Evolutionary conservation across 2,888 invertebrate genomes (phyloP).

Genomic region (Holacanthella duospinosa): DNA sequence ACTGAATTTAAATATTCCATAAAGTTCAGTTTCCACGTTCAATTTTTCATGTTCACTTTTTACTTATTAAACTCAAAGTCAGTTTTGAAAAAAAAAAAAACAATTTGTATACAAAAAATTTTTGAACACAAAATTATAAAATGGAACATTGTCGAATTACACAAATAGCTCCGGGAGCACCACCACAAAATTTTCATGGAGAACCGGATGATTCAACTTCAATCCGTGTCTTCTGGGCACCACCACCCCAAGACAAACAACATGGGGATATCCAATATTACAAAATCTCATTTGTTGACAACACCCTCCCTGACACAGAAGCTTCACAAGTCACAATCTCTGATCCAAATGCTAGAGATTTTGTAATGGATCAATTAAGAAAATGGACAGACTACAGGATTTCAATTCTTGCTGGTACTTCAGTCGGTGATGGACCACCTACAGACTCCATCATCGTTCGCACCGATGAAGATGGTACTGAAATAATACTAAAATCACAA

Average conservation of each 20-base stretch:
- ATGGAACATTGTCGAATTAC: no score
- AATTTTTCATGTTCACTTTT: no score
- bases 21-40: no score
- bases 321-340: conserved; percentile 63
- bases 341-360: conserved; percentile 57
- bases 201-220: conserved; percentile 78
- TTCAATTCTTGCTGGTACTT: conserved; percentile 92
- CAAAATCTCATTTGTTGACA: conserved; percentile 82
- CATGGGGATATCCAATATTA: conserved; percentile 91
- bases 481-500: conserved; percentile 12
- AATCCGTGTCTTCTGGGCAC: conserved; percentile 81
- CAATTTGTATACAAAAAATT: no score
- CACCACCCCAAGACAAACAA: conserved; percentile 79
- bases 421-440: conserved; percentile 88
- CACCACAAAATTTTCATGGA: conserved; percentile 87
- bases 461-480: conserved; percentile 99
- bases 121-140: no score
- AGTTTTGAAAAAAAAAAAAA: no score
- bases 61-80: no score
- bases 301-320: conserved; percentile 65
- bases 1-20: no score
- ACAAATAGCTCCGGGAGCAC: conserved; percentile 80
- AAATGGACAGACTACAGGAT: conserved; percentile 94
- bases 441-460: conserved; percentile 83
- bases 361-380: conserved; percentile 77